These are phyloP conservation scores for Caenorhabditis sinica DNA, from an alignment of 2,888 invertebrate genomes.

Conservation along the genomic window DNA sequence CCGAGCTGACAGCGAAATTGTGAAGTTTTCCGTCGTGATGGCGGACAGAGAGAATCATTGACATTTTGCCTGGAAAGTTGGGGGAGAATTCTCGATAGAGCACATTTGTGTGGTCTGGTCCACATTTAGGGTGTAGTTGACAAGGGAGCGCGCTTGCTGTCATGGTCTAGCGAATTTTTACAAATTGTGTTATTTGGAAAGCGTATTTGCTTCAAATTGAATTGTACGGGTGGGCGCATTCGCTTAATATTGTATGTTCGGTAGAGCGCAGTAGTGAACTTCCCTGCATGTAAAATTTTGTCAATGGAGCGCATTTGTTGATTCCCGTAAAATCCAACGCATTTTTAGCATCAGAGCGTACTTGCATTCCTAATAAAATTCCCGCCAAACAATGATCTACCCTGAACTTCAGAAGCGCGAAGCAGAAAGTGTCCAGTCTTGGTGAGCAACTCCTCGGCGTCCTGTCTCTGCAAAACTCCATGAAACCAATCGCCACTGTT, in stretches of 20 bases:
- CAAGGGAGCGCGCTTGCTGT: not conserved
- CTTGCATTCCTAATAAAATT: not conserved
- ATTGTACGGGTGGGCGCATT: no score
- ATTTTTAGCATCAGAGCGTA: not conserved
- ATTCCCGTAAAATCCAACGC: no score
- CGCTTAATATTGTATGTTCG: no score
- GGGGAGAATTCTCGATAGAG: not conserved
- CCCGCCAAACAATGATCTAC: slow-evolving; percentile 1
- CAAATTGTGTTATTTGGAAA: not conserved
- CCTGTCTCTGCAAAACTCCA: slow-evolving; percentile 73
- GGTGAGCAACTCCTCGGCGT: slow-evolving; percentile 74
- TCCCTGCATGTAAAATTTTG: no score
- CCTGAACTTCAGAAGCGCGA: slow-evolving; percentile 72
- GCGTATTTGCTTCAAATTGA: no score
- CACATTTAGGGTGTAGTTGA: no score
- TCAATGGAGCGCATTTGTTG: not conserved
- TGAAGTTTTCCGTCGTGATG: slow-evolving; percentile 63
- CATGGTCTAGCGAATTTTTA: not conserved
- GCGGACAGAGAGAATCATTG: slow-evolving; percentile 73
- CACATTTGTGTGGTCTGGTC: not conserved
- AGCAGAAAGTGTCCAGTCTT: slow-evolving; percentile 76
- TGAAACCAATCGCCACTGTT: slow-evolving; percentile 50
- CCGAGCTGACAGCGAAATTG: slow-evolving; percentile 74
- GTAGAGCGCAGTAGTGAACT: no score
- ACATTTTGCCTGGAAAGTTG: slow-evolving; percentile 67